Evolutionary conservation across 1,140 invertebrate genomes (phyloP).

Genomic region (Nasonia vitripennis): DNA sequence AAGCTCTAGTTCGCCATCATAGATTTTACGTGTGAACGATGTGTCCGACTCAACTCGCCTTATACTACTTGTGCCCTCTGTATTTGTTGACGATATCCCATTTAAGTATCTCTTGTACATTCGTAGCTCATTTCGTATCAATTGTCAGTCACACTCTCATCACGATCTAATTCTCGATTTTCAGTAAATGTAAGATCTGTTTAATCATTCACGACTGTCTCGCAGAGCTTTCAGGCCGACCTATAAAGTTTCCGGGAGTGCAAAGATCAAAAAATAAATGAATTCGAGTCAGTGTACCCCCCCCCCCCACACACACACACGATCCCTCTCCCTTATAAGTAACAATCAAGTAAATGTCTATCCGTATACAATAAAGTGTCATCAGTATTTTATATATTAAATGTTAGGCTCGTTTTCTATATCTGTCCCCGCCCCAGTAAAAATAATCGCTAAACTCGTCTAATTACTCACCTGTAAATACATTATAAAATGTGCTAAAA

Average conservation of each 20-base stretch:
- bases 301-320: neutral
- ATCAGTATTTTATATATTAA: conserved; percentile 6
- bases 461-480: conserved; percentile 27
- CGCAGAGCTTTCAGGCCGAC: conserved; percentile 30
- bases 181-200: neutral
- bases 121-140: neutral
- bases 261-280: neutral
- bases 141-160: neutral
- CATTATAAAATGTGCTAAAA: neutral
- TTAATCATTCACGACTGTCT: neutral
- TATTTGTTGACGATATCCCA: neutral
- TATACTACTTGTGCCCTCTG: neutral
- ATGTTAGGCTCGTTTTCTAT: conserved; percentile 31
- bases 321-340: neutral
- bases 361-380: neutral
- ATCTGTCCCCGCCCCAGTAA: neutral
- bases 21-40: too few species aligned
- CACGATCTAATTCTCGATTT: neutral
- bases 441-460: conserved; percentile 22
- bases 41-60: neutral
- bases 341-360: conserved; percentile 24
- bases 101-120: neutral
- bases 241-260: neutral
- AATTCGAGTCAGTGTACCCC: neutral
- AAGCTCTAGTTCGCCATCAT: neutral